Evolutionary conservation across 92 coral and sea anemone species (phyloP), one percentile per base, ranked within the genome.

Genomic region (Pocillopora grandis): DNA sequence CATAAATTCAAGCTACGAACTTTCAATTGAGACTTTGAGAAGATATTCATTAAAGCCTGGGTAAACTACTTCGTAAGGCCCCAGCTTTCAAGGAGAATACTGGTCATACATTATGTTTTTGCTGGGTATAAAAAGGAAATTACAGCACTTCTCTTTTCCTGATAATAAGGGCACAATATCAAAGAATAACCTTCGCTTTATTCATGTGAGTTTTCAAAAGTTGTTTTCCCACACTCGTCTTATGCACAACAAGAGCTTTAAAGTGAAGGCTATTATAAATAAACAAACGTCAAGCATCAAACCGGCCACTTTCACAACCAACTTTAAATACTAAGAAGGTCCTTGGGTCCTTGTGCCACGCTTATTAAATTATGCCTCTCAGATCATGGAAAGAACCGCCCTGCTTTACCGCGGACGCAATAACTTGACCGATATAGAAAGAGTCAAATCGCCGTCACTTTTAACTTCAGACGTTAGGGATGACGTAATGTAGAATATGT

Each of bases 281-380:
- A 83, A 83, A 83, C 86, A 83, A 75, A 83, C 73, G 86, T 55
- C 71, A 83, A 12, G 62, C 71, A 82, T 60, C 86, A 62, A 20
- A 55, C 86, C 79, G 72, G 78, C 85, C 78, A 56, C 78, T 81
- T 27, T 62, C 49, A 72, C 52, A 82, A 37, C 64, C 65, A 73
- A 62, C 80, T 74, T 83, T 35, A 31, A 73, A 65, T 55, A 81
- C 57, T 81, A 81, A 71, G 42, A 81, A 69, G 70, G 85, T 59
- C 85, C 82, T 78, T 78, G 72, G 71, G 82, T 48, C 69, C 77
- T 81, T 81, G 59, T 62, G 74, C 56, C 80, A 64, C 64, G 86
- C 79, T 83, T 83, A 83, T 83, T 73, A 74, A 83, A 73, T 74
- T 73, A 83, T 83, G 79, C 62, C 71, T 74, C 80, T 83, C 63